Conservation (phyloP, 2,797 vertebrate species). For the Coluber constrictor region DNA sequence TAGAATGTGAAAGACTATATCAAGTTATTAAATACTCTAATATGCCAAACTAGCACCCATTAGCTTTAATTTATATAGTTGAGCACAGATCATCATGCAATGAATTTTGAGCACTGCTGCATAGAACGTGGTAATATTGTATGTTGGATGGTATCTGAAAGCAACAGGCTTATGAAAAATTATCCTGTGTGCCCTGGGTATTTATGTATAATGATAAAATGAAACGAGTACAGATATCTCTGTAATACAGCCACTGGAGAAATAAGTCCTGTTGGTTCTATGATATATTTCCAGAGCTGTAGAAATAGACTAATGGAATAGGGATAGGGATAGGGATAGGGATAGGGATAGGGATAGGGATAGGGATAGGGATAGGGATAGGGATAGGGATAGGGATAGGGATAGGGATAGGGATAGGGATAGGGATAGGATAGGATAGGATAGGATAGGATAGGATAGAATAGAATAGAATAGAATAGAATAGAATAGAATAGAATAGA, state of each 20-base stretch:
- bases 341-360: too few species aligned
- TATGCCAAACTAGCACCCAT: background rate
- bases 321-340: too few species aligned
- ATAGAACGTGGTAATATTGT: background rate
- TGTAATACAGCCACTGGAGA: background rate
- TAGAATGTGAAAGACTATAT: background rate
- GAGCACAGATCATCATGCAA: background rate
- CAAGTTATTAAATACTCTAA: background rate
- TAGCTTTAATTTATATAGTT: background rate
- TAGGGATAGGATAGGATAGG: too few species aligned
- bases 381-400: too few species aligned
- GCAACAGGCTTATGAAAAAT: background rate
- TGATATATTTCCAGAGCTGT: background rate
- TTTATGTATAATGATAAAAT: background rate
- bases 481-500: too few species aligned
- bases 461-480: too few species aligned
- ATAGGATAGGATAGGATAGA: too few species aligned
- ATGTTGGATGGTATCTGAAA: background rate
- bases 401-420: too few species aligned
- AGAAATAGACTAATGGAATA: background rate
- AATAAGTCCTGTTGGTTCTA: background rate
- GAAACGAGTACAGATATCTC: background rate
- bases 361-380: too few species aligned
- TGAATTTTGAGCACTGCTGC: background rate
- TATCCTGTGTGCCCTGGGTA: background rate